A percentile compares a stretch with the other conserved stretches of the same genome.
These are phyloP conservation scores for Pocillopora grandis DNA, from an alignment of 92 coral and sea anemone species.

Conservation along the genomic window DNA sequence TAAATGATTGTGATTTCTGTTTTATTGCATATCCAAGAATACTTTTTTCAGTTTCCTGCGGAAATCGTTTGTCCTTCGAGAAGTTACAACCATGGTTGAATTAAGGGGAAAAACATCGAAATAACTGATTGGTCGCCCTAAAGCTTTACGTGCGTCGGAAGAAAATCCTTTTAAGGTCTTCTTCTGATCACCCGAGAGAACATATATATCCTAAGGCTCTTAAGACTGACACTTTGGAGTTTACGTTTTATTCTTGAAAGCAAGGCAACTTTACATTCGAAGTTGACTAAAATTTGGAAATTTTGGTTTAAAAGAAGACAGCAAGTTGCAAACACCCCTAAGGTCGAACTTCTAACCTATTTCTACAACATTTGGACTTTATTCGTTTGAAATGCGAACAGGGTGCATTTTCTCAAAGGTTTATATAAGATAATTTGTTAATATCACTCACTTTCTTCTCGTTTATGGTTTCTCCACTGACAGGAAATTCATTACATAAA, in stretches of 20 bases:
- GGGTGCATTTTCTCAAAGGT: neutral
- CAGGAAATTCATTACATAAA: slow-evolving; percentile 7
- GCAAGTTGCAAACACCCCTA: too few relatives aligned
- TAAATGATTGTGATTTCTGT: neutral
- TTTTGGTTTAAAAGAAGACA: too few relatives aligned
- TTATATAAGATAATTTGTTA: neutral
- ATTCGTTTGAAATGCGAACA: neutral
- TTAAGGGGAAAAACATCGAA: neutral
- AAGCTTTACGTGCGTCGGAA: neutral
- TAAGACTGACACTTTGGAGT: neutral
- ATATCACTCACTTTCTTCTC: neutral
- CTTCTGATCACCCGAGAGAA: slow-evolving; percentile 20
- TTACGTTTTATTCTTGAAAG: neutral
- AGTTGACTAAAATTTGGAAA: neutral
- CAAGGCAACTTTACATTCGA: neutral
- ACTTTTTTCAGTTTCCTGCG: neutral
- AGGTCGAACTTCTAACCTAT: too few relatives aligned
- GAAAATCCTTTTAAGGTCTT: neutral
- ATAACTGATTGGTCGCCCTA: slow-evolving; percentile 3
- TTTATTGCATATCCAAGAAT: neutral
- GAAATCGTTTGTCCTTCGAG: neutral
- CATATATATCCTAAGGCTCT: neutral
- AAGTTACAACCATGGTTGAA: neutral
- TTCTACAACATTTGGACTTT: too few relatives aligned
- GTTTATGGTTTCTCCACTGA: neutral